Percentiles rank a stretch among this genome's conserved stretches.
phyloP scores from a whole-genome alignment of 2,797 vertebrate genomes.

The Macropodus opercularis region DNA sequence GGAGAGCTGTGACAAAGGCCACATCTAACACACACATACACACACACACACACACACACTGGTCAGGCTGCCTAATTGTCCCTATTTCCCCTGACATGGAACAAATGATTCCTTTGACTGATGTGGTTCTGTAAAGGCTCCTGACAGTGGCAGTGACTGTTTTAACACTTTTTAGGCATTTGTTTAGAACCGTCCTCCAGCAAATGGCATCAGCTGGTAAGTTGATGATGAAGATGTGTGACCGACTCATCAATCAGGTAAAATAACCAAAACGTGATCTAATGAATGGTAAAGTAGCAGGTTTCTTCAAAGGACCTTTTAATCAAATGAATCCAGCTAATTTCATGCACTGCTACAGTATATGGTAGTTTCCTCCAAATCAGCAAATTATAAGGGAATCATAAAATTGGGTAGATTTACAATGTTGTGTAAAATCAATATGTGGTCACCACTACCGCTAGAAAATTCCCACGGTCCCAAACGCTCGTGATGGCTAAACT shows the following conservation, averaged over 20 bases:
- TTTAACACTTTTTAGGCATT: slow-evolving; percentile 10
- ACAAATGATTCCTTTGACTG: slow-evolving; percentile 11
- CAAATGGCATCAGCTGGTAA: slow-evolving; percentile 10
- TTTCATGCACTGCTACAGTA: too few species aligned
- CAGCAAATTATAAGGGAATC: too few species aligned
- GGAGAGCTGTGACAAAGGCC: slow-evolving; percentile 63
- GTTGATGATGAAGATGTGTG: background rate
- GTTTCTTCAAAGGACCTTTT: background rate
- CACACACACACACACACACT: background rate
- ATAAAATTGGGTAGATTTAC: too few species aligned
- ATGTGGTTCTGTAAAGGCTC: slow-evolving; percentile 11
- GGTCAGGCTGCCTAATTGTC: slow-evolving; percentile 39
- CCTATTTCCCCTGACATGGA: slow-evolving; percentile 12
- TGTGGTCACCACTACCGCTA: too few species aligned
- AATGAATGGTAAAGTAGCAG: background rate
- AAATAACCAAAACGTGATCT: background rate
- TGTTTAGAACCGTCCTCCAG: background rate
- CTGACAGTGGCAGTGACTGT: slow-evolving; percentile 8
- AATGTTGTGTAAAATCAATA: too few species aligned
- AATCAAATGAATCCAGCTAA: too few species aligned
- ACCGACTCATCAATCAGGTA: background rate
- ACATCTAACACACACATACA: slow-evolving; percentile 30
- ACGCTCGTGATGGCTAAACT: too few species aligned
- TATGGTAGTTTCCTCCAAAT: too few species aligned
- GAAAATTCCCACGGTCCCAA: too few species aligned